These are phyloP conservation scores for Choreutis nemorana DNA, from an alignment of 2,888 invertebrate species.

Conservation along the genomic window DNA sequence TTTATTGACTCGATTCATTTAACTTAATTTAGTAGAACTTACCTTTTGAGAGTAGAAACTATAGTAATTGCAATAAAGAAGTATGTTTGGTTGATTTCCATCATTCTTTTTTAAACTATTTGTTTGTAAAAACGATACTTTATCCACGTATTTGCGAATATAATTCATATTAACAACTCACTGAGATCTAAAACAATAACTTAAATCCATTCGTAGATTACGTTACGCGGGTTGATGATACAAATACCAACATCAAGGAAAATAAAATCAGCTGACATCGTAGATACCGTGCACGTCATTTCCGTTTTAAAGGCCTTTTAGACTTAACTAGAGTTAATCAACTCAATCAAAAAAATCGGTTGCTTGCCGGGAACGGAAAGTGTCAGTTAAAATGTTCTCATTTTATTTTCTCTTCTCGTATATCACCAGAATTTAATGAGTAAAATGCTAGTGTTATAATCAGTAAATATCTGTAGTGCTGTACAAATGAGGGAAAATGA, in stretches of 20 bases:
- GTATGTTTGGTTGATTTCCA: slow-evolving; percentile 51
- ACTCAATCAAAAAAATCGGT: too few relatives aligned
- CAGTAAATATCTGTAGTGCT: too few relatives aligned
- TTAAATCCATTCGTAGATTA: neutral
- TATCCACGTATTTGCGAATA: slow-evolving; percentile 53
- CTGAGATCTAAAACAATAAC: neutral
- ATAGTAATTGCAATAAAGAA: slow-evolving; percentile 74
- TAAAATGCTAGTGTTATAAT: too few relatives aligned
- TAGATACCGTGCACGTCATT: slow-evolving; percentile 3
- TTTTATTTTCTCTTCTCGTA: too few relatives aligned
- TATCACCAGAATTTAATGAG: too few relatives aligned
- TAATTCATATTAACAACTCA: slow-evolving; percentile 35
- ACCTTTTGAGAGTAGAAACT: slow-evolving; percentile 82
- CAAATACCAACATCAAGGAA: slow-evolving; percentile 36
- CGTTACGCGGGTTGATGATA: slow-evolving; percentile 29
- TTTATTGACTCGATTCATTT: neutral
- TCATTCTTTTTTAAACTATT: slow-evolving; percentile 21
- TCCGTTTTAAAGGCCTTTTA: slow-evolving; percentile 1
- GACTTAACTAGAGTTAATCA: too few relatives aligned
- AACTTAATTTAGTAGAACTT: slow-evolving; percentile 17
- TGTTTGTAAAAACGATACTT: slow-evolving; percentile 27
- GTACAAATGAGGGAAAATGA: too few relatives aligned
- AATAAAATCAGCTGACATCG: slow-evolving; percentile 51
- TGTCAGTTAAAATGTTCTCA: too few relatives aligned
- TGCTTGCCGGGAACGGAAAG: too few relatives aligned